Evolutionary conservation across 2,888 invertebrate species (phyloP), one percentile per base, ranked within the genome.

Genomic region (Gryllus longicercus): DNA sequence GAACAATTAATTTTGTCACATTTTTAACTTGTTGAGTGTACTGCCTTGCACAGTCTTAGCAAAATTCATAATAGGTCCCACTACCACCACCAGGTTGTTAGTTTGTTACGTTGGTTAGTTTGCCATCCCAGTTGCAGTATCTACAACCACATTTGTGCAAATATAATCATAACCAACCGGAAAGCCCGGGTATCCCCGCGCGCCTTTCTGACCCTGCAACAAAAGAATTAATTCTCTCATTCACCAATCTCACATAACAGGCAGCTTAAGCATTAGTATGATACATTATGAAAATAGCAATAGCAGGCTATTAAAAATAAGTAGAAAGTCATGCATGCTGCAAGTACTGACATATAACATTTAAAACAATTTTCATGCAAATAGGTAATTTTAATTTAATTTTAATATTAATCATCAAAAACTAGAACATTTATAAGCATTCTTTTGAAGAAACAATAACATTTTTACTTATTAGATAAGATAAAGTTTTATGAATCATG

Each of bases 171-270:
- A 80, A 89, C 89, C 87, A 88, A 89, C 89, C 89, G 89, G 89
- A 87, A 89, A 89, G 87, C 90, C 90, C 86, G 89, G 89, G 87
- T 87, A 89, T 86, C 90, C 90, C 86, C 89, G 88, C 83, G 87
- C 85, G 86, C 90, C 90, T 84, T 87, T 86, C 85, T 86, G 86
- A 84, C 90, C 90, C 89, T 89, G 89, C 84, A 89, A 90, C 88
- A 89, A 86, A 88, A 85, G 83, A 85, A 78, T 80, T 79, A 80
- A 79, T 77, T 80, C 77, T 51, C 76, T 63, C 14, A 80, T 25
- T 78, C 74, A 80, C 80, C 80, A 78, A 50, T 63, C 63, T 63
- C 63, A 50, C 77, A 77, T 77, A 50, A 49, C 49, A 49, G n/a
- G 49, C 18, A 76, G 25, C 49, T 23, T 25, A 25, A 77, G 77